These are phyloP conservation scores for Elysia crispata DNA, from an alignment of 2,888 invertebrate genomes.

Conservation along the genomic window DNA sequence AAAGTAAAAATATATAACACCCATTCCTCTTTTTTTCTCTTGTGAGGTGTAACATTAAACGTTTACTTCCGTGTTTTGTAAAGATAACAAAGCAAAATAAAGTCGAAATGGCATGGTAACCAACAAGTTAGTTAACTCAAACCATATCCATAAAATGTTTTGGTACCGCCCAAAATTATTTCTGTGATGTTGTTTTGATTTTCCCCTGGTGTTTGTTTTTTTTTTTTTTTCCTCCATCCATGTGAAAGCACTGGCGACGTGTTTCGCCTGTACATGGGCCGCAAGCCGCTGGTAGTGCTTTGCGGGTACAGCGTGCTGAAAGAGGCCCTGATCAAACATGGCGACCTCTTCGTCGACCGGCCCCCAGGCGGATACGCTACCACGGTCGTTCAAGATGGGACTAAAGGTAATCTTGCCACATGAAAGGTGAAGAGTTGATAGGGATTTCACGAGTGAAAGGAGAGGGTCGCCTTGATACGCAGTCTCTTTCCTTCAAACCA, in stretches of 20 bases:
- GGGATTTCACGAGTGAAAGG: too few species aligned
- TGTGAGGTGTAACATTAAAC: too few species aligned
- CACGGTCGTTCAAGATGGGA: not conserved
- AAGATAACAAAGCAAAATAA: too few species aligned
- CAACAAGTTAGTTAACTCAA: too few species aligned
- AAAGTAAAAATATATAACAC: too few species aligned
- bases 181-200: not conserved
- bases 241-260: slow-evolving; percentile 40
- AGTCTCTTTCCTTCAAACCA: too few species aligned
- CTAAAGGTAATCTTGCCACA: slow-evolving; percentile 18
- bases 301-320: slow-evolving; percentile 43
- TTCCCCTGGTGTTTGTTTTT: not conserved
- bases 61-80: too few species aligned
- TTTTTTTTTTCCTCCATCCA: not conserved
- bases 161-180: not conserved
- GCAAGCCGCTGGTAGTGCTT: slow-evolving; percentile 40
- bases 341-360: slow-evolving; percentile 49
- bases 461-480: too few species aligned
- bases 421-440: not conserved
- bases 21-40: too few species aligned
- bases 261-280: slow-evolving; percentile 47
- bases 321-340: slow-evolving; percentile 48
- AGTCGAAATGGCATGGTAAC: too few species aligned
- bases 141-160: not conserved
- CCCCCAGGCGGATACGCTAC: slow-evolving; percentile 25